phyloP scores from a whole-genome alignment of 2,888 invertebrate species.

The Pollenia labialis region DNA sequence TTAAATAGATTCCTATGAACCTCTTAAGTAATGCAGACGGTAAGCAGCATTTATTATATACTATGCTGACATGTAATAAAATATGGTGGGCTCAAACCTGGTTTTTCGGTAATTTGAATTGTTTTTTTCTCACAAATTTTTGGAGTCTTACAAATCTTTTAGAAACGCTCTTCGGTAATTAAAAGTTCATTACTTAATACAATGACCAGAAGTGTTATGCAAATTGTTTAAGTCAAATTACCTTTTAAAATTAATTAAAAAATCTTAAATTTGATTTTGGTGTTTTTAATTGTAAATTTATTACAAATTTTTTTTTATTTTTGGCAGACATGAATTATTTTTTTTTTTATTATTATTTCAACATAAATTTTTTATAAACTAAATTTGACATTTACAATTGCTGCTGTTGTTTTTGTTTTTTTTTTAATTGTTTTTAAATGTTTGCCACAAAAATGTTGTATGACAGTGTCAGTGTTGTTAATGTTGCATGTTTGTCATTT shows the following conservation, averaged over 20 bases:
- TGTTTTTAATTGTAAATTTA: constrained; percentile 61
- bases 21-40: too few species aligned
- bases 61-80: too few species aligned
- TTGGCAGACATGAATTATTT: constrained; percentile 57
- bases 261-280: background rate
- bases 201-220: too few species aligned
- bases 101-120: too few species aligned
- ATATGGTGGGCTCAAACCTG: too few species aligned
- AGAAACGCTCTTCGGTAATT: too few species aligned
- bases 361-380: constrained; percentile 38
- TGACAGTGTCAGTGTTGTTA: background rate
- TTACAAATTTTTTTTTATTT: constrained; percentile 52
- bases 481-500: background rate
- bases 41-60: too few species aligned
- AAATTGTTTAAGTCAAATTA: too few species aligned
- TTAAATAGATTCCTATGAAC: too few species aligned
- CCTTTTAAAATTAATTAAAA: background rate
- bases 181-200: too few species aligned
- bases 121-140: too few species aligned
- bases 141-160: too few species aligned
- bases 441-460: background rate
- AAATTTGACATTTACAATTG: constrained; percentile 35
- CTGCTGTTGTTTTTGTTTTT: background rate
- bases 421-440: background rate
- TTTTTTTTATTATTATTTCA: constrained; percentile 22